These are phyloP conservation scores for Synergus japonicus DNA, from an alignment of 2,888 invertebrate species.

Conservation along the genomic window DNA sequence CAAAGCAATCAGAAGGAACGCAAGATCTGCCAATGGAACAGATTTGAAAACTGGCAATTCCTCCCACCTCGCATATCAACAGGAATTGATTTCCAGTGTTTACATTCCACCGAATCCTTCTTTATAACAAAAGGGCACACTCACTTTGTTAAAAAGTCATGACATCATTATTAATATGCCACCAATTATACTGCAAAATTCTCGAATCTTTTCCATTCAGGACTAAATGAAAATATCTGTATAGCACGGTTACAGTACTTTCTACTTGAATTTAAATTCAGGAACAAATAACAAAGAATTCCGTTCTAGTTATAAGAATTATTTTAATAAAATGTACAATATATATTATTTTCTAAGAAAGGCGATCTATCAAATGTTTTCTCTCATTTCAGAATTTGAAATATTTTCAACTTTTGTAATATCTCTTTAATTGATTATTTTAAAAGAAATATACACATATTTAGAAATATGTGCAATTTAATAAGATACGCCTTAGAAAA, in stretches of 20 bases:
- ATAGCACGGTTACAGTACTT: not conserved
- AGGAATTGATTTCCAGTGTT: not conserved
- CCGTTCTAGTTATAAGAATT: not conserved
- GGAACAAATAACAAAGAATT: not conserved
- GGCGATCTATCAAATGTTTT: not conserved
- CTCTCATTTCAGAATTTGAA: not conserved
- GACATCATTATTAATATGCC: not conserved
- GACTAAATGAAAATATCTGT: not conserved
- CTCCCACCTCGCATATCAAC: not conserved
- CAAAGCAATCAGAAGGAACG: slow-evolving; percentile 60
- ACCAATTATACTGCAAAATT: not conserved
- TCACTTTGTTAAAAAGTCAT: not conserved
- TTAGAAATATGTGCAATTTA: too few species aligned
- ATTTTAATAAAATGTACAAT: slow-evolving; percentile 27
- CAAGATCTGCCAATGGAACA: slow-evolving; percentile 71
- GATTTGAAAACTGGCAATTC: slow-evolving; percentile 58
- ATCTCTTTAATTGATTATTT: not conserved
- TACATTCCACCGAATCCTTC: not conserved
- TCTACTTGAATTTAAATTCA: not conserved
- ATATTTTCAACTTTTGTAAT: not conserved
- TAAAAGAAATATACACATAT: not conserved
- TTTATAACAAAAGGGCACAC: not conserved
- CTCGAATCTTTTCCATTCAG: too few species aligned
- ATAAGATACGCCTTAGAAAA: slow-evolving; percentile 9
- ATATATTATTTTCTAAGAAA: slow-evolving; percentile 21